phyloP scores from a whole-genome alignment of 2,888 invertebrate genomes.

The Unio pictorum region DNA sequence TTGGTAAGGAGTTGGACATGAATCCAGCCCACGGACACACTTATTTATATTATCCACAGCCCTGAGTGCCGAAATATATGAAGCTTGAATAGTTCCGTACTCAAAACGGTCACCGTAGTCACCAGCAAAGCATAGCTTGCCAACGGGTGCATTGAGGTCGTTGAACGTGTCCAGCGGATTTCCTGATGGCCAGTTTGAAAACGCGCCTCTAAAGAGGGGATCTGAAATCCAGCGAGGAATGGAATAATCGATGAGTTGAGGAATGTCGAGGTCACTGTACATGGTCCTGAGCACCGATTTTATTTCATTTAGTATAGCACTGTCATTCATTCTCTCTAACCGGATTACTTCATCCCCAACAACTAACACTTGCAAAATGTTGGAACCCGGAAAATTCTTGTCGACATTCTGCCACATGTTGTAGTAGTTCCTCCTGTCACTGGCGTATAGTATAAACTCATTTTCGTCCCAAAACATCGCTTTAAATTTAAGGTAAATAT shows the following conservation, averaged over 20 bases:
- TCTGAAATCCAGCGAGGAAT: not conserved
- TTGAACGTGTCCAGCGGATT: not conserved
- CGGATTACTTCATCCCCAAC: not conserved
- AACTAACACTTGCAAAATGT: not conserved
- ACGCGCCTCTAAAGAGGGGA: not conserved
- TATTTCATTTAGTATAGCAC: not conserved
- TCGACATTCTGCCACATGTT: not conserved
- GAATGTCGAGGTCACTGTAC: not conserved
- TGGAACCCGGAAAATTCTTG: conserved; percentile 1
- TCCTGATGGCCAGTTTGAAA: conserved; percentile 3
- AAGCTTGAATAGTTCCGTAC: conserved; percentile 1
- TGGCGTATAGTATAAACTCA: conserved; percentile 3
- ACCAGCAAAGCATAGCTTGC: conserved; percentile 2
- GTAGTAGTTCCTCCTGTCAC: not conserved
- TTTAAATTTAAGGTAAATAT: not conserved
- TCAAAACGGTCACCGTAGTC: not conserved
- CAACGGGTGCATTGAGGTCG: not conserved
- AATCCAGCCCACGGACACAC: not conserved
- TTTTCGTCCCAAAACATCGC: conserved; percentile 1
- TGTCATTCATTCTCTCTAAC: not conserved
- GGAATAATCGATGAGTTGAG: not conserved
- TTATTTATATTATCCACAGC: not conserved
- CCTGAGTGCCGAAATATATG: not conserved
- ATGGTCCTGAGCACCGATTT: not conserved
- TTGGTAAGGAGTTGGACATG: not conserved